Base-by-base conservation (phyloP, 2,113 vertebrate species). In the Theropithecus gelada region DNA sequence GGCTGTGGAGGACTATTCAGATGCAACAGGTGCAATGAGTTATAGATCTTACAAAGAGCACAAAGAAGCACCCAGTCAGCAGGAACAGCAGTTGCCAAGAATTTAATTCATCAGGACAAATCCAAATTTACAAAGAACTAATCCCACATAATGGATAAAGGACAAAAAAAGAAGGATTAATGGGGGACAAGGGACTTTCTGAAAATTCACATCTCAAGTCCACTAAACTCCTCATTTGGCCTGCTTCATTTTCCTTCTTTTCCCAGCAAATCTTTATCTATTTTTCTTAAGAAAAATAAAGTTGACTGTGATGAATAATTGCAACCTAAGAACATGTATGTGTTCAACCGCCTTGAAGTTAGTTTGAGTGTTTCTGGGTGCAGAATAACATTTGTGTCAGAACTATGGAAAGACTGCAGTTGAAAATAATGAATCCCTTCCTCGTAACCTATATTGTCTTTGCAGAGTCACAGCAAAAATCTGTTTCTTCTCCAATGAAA, bases 121-220 rank as follows among this genome's bases (percentile, higher is more conserved):
- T 97, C 97, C 98, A 98, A 97, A 97, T 95, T 98, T 98, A 98
- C 97, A 98, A 98, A 97, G 98, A 96, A 94, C 97, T 98, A 98
- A 98, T 98, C 97, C 97, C 91, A 96, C 97, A 97, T 97, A 97
- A 97, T 97, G 97, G 95, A 97, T 93, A 94, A 94, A 86, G 94
- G 95, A 97, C 90, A 92, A 98, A 97, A 97, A 97, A 96, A 78
- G 55, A 86, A 94, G 92, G 97, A 95, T 93, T 98, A 97, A 96
- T 96, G 73, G 90, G 89, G 88, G 40, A 38, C 78, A 57, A 73
- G 55, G 85, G 95, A 88, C 64, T 97, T 96, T 97, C 97, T 97
- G 91, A 98, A 98, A 93, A 95, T 97, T 97, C 94, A 66, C 94
- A 91, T 97, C 88, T 96, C 95, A 94, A 94, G 87, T 81, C 96